phyloP scores from a whole-genome alignment of 1,140 invertebrate species.

The Drosophila ficusphila region DNA sequence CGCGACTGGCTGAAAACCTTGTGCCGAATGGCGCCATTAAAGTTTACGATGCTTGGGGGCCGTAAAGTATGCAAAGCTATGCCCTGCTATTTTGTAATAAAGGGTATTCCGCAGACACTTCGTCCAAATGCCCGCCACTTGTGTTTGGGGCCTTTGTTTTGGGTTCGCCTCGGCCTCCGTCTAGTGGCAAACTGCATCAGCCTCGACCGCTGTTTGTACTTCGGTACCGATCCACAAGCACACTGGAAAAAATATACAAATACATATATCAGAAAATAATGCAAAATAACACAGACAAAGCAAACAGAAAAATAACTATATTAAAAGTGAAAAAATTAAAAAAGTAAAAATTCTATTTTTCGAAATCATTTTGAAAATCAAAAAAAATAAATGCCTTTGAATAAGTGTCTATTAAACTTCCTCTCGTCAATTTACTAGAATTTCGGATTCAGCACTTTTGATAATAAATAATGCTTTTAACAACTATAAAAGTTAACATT shows the following conservation, averaged over 20 bases:
- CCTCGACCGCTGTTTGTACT: not conserved
- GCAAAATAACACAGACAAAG: too few relatives aligned
- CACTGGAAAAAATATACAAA: not conserved
- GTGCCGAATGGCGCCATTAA: slow-evolving; percentile 75
- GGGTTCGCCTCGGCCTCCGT: not conserved
- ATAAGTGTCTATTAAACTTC: too few relatives aligned
- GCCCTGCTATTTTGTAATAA: slow-evolving; percentile 73
- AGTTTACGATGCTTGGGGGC: slow-evolving; percentile 72
- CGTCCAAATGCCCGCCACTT: slow-evolving; percentile 55
- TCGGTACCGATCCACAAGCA: not conserved
- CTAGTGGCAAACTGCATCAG: slow-evolving; percentile 41
- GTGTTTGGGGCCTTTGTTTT: slow-evolving; percentile 58
- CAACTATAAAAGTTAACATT: too few relatives aligned
- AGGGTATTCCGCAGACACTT: slow-evolving; percentile 72
- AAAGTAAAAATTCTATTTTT: too few relatives aligned
- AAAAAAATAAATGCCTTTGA: too few relatives aligned
- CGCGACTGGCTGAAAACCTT: slow-evolving; percentile 50
- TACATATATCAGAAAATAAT: too few relatives aligned
- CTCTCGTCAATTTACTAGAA: too few relatives aligned
- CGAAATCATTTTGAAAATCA: too few relatives aligned
- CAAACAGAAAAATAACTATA: too few relatives aligned
- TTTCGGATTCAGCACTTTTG: too few relatives aligned
- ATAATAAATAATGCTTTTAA: too few relatives aligned
- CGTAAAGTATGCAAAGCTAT: slow-evolving; percentile 72
- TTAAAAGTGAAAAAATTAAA: too few relatives aligned